phyloP scores from a whole-genome alignment of 2,888 invertebrate species.

The Octonoba sinensis region DNA sequence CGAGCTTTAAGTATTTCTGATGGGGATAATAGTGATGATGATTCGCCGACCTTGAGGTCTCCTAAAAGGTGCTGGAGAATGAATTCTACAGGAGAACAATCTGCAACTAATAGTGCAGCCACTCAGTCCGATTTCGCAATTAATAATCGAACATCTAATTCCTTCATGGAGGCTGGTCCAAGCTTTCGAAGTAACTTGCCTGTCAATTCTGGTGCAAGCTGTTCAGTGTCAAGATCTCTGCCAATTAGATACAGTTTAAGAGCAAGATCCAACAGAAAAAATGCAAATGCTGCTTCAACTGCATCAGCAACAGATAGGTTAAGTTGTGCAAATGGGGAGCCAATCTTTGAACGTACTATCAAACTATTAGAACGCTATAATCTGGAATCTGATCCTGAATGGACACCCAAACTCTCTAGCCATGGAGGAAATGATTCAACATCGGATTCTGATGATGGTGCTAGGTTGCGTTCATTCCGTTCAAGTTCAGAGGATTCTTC shows the following conservation, averaged over 20 bases:
- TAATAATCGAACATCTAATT: background rate
- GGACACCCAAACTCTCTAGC: conserved; percentile 18
- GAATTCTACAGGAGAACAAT: background rate
- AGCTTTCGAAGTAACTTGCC: background rate
- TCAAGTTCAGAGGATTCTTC: conserved; percentile 13
- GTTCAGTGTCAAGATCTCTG: background rate
- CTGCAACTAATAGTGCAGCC: background rate
- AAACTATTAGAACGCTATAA: conserved; percentile 37
- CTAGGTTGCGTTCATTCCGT: too few species aligned
- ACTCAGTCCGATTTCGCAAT: background rate
- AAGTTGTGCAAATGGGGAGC: background rate
- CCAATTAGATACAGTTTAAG: background rate
- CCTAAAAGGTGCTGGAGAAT: conserved; percentile 8
- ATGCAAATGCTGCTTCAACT: background rate
- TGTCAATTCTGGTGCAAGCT: background rate
- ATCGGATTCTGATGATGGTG: background rate
- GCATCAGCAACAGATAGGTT: background rate
- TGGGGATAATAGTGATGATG: conserved; percentile 7
- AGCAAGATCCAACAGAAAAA: background rate
- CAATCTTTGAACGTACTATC: conserved; percentile 30
- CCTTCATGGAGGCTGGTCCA: conserved; percentile 20
- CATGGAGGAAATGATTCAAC: background rate
- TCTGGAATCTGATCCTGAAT: conserved; percentile 50
- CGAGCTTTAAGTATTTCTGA: background rate
- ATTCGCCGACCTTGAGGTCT: background rate